Base-by-base conservation (phyloP, 2,888 invertebrate species). In the Frankliniella intonsa region DNA sequence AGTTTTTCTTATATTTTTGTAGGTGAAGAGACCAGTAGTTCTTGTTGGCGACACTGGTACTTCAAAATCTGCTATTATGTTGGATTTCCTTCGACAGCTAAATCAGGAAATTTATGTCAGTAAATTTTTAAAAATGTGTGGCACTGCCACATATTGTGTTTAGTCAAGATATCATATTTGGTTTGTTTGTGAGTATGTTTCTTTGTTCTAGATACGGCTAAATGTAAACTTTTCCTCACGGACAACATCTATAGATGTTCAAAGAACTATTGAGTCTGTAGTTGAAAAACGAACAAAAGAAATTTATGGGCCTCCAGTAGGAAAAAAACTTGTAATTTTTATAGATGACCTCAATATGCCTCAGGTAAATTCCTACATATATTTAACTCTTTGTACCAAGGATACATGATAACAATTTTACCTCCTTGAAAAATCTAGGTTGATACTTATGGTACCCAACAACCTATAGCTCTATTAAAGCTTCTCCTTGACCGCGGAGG, bases 341-440 rank as follows among this genome's bases (percentile, higher is more conserved):
- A 94, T 97, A 84, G 97, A 98, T 86, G 97, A 98, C 86, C 94
- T 97, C 93, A 97, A 97, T 87, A 97, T 97, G 97, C 97, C 97
- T 55, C 91, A 93, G 88, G 93, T 94, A 80, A 82, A 85, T 87
- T 82, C 65, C 69, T 80, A 62, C 80, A 27, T 76, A 69, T 80
- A 27, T 65, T 17, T 81, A 10, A 55, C 50, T 83, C 81, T 49
- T 19, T 65, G 50, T 65, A 76, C 62, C 11, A 11, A 49, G 27
- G 80, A 80, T 25, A 79, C 10, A 83, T 83, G 14, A 5, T 62
- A 12, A 83, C 25, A 82, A 76, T 83, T 69, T 84, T 84, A 38
- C 38, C 38, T 38, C 38, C 38, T 38, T 38, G 38, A 5, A 38
- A 38, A 38, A 38, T 38, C 9, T 83, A 89, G 88, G 89, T 89